Conservation (phyloP, 1,140 invertebrate species). For the Aphis craccivora region DNA sequence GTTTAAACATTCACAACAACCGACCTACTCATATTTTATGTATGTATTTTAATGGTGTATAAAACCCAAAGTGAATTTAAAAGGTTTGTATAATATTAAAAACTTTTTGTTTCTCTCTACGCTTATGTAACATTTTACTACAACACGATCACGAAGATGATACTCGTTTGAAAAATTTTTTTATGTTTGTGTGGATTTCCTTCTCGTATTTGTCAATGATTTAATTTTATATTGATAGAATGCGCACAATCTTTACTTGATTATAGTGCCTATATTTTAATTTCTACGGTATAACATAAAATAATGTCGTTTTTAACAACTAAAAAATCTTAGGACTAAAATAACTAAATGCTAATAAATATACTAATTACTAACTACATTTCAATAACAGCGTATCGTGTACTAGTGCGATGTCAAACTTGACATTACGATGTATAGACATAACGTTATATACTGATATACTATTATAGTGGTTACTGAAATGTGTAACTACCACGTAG, state of each 20-base stretch:
- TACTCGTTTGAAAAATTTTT: background rate
- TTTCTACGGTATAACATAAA: background rate
- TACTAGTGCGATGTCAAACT: background rate
- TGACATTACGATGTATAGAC: background rate
- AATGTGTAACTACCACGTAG: background rate
- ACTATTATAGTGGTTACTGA: background rate
- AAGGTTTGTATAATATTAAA: constrained; percentile 13
- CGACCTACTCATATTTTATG: constrained; percentile 18
- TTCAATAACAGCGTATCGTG: background rate
- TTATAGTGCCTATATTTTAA: background rate
- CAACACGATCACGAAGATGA: background rate
- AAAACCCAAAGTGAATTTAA: constrained; percentile 19
- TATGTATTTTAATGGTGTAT: background rate
- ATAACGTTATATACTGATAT: background rate
- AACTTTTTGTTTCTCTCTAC: background rate
- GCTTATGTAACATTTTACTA: background rate
- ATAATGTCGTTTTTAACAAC: background rate
- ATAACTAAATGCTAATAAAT: background rate
- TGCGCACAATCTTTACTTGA: background rate
- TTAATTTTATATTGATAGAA: background rate
- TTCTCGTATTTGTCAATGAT: background rate
- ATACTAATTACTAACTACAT: background rate
- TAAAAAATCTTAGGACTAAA: background rate
- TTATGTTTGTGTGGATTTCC: background rate
- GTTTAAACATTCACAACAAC: background rate